Evolutionary conservation across 2,113 vertebrate genomes (phyloP), one percentile per base, ranked within the genome.

Genomic region (Poicephalus meyeri): DNA sequence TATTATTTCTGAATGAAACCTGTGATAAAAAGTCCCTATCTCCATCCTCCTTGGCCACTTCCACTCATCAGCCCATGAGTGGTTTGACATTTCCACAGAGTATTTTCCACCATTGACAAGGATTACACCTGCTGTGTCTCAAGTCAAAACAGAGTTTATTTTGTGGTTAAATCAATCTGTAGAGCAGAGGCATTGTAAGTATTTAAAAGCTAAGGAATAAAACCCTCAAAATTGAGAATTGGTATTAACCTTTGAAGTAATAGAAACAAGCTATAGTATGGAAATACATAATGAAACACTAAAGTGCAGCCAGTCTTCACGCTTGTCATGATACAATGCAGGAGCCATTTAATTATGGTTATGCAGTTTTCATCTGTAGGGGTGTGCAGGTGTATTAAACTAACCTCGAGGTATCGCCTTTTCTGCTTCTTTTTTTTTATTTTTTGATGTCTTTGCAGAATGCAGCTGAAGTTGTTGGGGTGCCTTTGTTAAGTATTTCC

Each of bases 11-110:
- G 50, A 91, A 83, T 95, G 53, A 73, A 94, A 58, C 5, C 9
- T 89, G 60, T 80, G 16, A 29, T 72, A 78, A 77, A 35, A 93
- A 71, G 50, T 74, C 68, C 64, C 83, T 78, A n/a, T 70, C 53
- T 80, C 16, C 21, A 31, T 94, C 64, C 26, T 90, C 14, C 68
- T 83, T 9, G 1, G 55, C 74, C 58, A 28, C 50, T 93, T 73
- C 52, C 35, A 86, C 33, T 88, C 50, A 74, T 91, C 68, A 80
- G 21, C 39, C 44, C 26, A 2, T 83, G 64, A 96, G 72, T 84
- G 42, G 31, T 86, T 94, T 96, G 93, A 96, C 90, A 93, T 96
- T 97, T 96, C 82, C 52, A 53, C 23, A 88, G 33, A 31, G 23
- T 72, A 26, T 68, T 80, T 61, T 68, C 58, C 5, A 1, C 71